A percentile compares a stretch with the other conserved stretches of the same genome.
phyloP scores from a whole-genome alignment of 2,113 vertebrate species.

The Orientallactaga bullata region DNA sequence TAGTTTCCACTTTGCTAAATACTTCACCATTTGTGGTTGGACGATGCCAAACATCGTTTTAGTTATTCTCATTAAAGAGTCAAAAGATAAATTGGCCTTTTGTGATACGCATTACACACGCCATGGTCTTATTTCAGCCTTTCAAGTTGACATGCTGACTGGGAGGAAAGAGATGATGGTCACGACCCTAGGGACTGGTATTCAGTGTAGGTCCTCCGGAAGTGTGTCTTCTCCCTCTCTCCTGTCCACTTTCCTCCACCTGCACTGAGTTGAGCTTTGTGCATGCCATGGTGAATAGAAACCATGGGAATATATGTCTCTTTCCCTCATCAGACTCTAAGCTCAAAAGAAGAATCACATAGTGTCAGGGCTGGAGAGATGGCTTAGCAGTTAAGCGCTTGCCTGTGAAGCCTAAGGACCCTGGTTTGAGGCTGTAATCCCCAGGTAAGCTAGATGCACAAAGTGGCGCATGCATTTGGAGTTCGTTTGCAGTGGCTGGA shows the following conservation, averaged over 20 bases:
- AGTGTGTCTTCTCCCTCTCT: neutral
- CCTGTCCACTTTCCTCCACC: neutral
- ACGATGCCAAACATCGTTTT: slow-evolving; percentile 70
- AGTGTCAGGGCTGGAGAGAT: too few species aligned
- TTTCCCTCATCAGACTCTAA: slow-evolving; percentile 9
- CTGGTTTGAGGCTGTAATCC: too few species aligned
- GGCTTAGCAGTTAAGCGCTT: too few species aligned
- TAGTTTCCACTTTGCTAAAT: slow-evolving; percentile 77
- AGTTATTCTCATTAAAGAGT: slow-evolving; percentile 70
- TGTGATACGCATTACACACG: slow-evolving; percentile 40
- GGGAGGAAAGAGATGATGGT: neutral
- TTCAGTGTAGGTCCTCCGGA: neutral
- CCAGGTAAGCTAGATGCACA: too few species aligned
- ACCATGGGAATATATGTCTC: neutral
- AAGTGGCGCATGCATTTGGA: too few species aligned
- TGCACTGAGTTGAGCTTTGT: neutral
- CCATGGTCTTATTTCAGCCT: slow-evolving; percentile 8
- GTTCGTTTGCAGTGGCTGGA: too few species aligned
- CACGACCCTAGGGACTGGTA: neutral
- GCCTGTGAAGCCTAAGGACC: too few species aligned
- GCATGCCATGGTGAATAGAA: neutral
- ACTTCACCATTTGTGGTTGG: slow-evolving; percentile 71
- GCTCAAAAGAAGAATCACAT: neutral
- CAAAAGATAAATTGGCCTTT: slow-evolving; percentile 69
- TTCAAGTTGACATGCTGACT: slow-evolving; percentile 30